Conservation (phyloP, 2,888 invertebrate genomes). For the Ophion costatus region DNA sequence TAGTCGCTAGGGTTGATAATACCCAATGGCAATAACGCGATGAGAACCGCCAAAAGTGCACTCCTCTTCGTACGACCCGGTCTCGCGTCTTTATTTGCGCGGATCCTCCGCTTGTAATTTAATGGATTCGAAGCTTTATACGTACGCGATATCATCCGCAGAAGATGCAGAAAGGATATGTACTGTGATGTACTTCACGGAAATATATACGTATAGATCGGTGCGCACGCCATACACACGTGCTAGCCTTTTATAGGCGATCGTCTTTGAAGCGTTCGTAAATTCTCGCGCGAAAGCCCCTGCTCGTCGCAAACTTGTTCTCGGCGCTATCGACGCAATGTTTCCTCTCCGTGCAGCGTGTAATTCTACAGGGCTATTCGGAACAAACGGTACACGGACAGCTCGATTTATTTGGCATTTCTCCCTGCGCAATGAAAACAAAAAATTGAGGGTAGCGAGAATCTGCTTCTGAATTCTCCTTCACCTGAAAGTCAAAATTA, state of each 20-base stretch:
- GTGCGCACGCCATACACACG: constrained; percentile 3
- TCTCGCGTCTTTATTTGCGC: constrained; percentile 30
- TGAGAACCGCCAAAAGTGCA: constrained; percentile 15
- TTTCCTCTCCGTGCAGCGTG: constrained; percentile 36
- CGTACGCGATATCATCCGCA: constrained; percentile 15
- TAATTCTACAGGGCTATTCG: constrained; percentile 14
- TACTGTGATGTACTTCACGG: constrained; percentile 29
- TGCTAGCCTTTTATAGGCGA: constrained; percentile 33
- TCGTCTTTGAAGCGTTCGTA: constrained; percentile 49
- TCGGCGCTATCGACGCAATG: constrained; percentile 40
- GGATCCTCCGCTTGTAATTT: constrained; percentile 42
- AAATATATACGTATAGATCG: constrained; percentile 14
- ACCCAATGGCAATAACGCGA: not conserved
- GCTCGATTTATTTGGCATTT: too few relatives aligned
- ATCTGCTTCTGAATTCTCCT: too few relatives aligned
- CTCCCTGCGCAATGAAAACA: too few relatives aligned
- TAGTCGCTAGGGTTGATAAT: constrained; percentile 3
- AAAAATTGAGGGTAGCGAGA: too few relatives aligned
- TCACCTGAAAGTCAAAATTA: too few relatives aligned
- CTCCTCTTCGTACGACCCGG: not conserved
- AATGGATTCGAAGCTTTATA: constrained; percentile 43
- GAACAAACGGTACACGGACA: not conserved
- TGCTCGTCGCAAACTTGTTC: constrained; percentile 18
- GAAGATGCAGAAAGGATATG: constrained; percentile 41
- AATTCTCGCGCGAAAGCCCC: constrained; percentile 54